Percentiles rank a stretch among this genome's conserved stretches.
Conservation (phyloP, 2,113 vertebrate genomes). For the Atrichornis clamosus region DNA sequence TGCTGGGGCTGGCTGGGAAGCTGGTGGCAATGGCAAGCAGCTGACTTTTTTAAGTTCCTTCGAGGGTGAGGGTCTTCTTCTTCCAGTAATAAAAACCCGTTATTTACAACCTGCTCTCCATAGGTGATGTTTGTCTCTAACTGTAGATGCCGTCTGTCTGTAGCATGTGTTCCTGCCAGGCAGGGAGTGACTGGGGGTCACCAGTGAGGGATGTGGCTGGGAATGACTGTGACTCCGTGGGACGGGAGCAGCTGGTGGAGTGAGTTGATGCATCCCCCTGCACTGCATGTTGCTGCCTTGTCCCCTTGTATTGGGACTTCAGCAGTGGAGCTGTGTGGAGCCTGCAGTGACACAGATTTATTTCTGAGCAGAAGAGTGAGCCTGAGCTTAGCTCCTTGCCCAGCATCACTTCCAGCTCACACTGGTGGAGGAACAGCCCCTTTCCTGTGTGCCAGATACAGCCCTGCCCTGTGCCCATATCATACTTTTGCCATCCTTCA, state of each 20-base stretch:
- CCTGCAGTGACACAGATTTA: fast-evolving
- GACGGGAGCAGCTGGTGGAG: neutral
- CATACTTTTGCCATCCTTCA: neutral
- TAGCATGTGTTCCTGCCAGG: fast-evolving
- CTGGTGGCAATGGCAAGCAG: neutral
- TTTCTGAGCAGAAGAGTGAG: neutral
- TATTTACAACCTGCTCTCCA: constrained; percentile 25
- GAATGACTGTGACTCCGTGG: fast-evolving
- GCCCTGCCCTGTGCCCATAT: fast-evolving
- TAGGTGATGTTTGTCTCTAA: neutral
- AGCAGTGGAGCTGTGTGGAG: neutral
- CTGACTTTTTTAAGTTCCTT: neutral
- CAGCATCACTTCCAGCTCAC: neutral
- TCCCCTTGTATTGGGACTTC: fast-evolving
- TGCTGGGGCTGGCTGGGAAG: neutral
- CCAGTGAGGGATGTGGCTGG: neutral
- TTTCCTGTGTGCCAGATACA: neutral
- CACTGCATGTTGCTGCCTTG: neutral
- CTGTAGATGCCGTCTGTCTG: fast-evolving
- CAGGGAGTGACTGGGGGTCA: fast-evolving
- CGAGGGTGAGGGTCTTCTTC: constrained; percentile 46
- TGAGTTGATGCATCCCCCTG: fast-evolving
- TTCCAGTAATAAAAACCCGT: constrained; percentile 41
- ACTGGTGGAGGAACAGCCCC: fast-evolving
- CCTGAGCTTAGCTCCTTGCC: neutral